Base-by-base conservation (phyloP, 2,113 vertebrate species). In the Eptatretus burgeri region DNA sequence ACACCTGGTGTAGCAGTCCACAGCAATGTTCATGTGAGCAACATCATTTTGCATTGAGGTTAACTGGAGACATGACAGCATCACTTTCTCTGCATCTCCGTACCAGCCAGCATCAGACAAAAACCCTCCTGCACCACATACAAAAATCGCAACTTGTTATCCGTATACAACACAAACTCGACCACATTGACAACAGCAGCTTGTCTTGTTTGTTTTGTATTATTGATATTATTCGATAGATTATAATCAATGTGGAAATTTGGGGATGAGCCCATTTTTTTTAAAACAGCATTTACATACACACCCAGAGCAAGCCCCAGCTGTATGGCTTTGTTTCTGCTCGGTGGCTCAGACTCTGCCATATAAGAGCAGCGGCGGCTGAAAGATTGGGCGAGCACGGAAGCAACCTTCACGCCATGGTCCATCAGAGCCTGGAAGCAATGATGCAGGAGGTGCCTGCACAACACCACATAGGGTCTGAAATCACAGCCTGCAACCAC, bases 401-500 rank as follows among this genome's bases (percentile, higher is more conserved):
- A 98, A 66, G 91, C 83, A 64, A 95, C 89, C 73, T 93, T 95
- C 63, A 98, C 91, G 51, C 91, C 91, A 51, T 95, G 91, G 73
- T 98, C 91, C 91, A 95, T 98, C 67, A 98, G 71, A 62, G 91
- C 89, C 73, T 98, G 91, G 71, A 98, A 94, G 70, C 91, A 95
- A 76, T 98, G 91, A 75, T 98, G 91, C 70, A 98, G 80, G 62
- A 98, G 81, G 73, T 98, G 89, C 68, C 89, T 95, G 72, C 27
- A 73, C 71, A 62, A 68, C 9, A 69, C 67, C 51, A 50, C 27
- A 41, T 41, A 7, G 27, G 27, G 27, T 41, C 27, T 41, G 27
- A 41, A 2, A 41, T 41, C 27, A 41, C 27, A 41, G 27, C 27
- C 27, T 41, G 27, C 27, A 41, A 41, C 27, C 27, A 41, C 27